Evolutionary conservation across 2,113 vertebrate species (phyloP), one percentile per base, ranked within the genome.

Genomic region (Phoenicopterus ruber): DNA sequence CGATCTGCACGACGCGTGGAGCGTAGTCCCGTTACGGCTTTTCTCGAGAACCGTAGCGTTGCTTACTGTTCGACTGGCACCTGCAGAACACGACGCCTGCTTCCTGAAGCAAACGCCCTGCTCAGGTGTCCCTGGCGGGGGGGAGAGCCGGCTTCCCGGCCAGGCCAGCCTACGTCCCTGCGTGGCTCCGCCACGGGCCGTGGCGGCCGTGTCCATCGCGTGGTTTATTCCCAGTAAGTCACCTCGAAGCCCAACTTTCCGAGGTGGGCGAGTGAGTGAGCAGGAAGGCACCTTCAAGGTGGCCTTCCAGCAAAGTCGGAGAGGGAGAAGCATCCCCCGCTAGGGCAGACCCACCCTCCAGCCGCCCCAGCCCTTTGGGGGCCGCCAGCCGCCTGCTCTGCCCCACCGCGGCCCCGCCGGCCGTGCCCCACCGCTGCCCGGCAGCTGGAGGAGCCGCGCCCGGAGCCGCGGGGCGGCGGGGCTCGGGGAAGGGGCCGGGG

Each of bases 21-120:
- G 19, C 2, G 0, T 0, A 3, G 24, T 6, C 5, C 5, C 1
- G 0, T 31, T 29, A 15, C 0, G 3, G 38, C 29, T 77, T 66
- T 66, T 10, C 78, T 59, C 13, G 24, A 58, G 38, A 69, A 7
- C 13, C n/a, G 3, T 0, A 36, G 52, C 57, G 86, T 20, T 38
- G 34, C 31, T 21, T 9, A 5, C 9, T 3, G 28, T 20, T 38
- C 22, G 6, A 4, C 62, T 40, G 61, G 7, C 50, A 34, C 28
- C 62, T 13, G 71, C 34, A 55, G 70, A 58, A 29, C 65, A 12
- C 0, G 42, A 3, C 2, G 15, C n/a, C 24, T 24, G 52, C 54
- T 59, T 29, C 50, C 15, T 3, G 26, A 44, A 63, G 59, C 40
- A 17, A 46, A 44, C 16, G 25, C 73, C 58, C 49, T 6, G 58